Evolutionary conservation across 2,888 invertebrate genomes (phyloP).

Genomic region (Eupithecia pulchellata): DNA sequence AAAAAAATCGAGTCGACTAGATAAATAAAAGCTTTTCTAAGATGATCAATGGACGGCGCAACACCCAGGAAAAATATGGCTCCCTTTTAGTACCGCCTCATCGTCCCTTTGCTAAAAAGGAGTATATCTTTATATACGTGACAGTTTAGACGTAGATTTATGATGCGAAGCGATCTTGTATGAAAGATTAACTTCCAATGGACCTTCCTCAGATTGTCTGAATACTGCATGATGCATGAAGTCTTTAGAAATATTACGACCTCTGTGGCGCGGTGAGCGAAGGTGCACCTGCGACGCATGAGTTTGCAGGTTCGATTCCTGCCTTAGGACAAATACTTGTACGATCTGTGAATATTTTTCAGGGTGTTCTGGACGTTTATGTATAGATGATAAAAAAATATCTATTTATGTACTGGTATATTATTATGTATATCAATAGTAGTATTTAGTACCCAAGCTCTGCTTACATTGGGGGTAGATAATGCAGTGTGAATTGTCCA

Average conservation of each 20-base stretch:
- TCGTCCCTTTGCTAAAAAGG: conserved; percentile 36
- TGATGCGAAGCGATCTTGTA: conserved; percentile 30
- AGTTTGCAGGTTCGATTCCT: no score
- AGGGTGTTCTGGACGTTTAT: no score
- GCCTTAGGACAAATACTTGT: no score
- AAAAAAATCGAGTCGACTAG: background rate
- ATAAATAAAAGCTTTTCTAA: conserved; percentile 5
- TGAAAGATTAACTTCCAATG: conserved; percentile 36
- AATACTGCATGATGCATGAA: conserved; percentile 20
- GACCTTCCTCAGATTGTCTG: conserved; percentile 31
- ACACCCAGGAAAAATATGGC: conserved; percentile 29
- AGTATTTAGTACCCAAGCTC: no score
- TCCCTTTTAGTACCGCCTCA: conserved; percentile 36
- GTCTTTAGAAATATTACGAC: background rate
- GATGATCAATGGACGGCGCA: conserved; percentile 25
- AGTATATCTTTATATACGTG: conserved; percentile 34
- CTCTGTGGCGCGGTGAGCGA: no score
- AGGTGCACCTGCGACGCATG: no score
- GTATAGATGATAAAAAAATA: no score
- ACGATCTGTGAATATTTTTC: no score
- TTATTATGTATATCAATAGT: no score
- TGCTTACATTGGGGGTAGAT: no score
- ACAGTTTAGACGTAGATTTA: conserved; percentile 40
- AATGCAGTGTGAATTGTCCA: no score
- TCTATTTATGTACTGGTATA: no score